Evolutionary conservation across 2,797 vertebrate genomes (phyloP), one percentile per base, ranked within the genome.

Genomic region (Champsocephalus esox): DNA sequence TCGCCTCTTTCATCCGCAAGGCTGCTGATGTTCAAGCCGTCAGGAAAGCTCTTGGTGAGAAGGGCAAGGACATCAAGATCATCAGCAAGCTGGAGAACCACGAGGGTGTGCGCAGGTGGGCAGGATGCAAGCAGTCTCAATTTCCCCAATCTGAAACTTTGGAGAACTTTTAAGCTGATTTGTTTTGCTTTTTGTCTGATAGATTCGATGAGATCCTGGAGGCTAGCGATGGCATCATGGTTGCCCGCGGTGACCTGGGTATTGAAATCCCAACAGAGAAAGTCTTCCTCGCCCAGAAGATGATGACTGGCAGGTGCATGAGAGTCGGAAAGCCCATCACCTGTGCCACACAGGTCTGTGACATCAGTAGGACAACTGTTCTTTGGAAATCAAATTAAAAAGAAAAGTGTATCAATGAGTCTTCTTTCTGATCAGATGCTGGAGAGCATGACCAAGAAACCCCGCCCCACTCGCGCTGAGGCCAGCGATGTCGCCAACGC

Each of bases 31-130:
- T 99, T 72, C 95, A 98, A 0, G 98, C 96, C 1, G 98, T 99
- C 73, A 95, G 97, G 82, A 95, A 97, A 76, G 95, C 96, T 51
- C 94, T 99, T 5, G 98, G 98, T 0, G 97, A 99, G 70, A 98
- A 98, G 89, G 98, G 98, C 69, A 99, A 98, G 88, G 92, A 98
- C 86, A 98, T 99, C 83, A 97, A 97, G 94, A 97, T 99, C 86
- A 99, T 99, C 93, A 99, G 98, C 96, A 99, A 99, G 91, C 96
- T 99, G 0, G 98, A 99, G 94, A 99, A 99, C 90, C 98, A 99
- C 0, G 98, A 99, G 93, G 98, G 98, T 0, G 97, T 99, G 70
- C 96, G 96, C 90, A 97, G 95, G 98, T 99, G 80, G 73, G 88
- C 73, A 49, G 54, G 67, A 4, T 24, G 19, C 5, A 4, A 11